These are phyloP conservation scores for Tenthredo livida DNA, from an alignment of 2,888 invertebrate species.

Conservation along the genomic window DNA sequence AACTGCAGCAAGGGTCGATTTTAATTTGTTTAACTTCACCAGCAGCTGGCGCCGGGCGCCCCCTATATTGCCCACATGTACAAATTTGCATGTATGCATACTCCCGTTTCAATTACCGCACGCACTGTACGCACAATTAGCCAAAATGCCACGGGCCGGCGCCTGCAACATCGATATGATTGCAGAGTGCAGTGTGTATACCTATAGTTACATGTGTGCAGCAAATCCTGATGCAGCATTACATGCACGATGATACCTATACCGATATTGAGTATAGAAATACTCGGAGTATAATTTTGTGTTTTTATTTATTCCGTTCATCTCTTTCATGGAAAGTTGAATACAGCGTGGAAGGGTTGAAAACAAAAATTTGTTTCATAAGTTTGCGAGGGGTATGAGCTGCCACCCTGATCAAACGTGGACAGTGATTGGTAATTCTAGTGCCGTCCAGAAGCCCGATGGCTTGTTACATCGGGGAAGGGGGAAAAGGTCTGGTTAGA, in stretches of 20 bases:
- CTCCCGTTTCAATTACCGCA: conserved; percentile 45
- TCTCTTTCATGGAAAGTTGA: background rate
- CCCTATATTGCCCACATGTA: background rate
- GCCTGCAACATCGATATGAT: conserved; percentile 32
- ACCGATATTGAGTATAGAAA: background rate
- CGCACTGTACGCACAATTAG: conserved; percentile 49
- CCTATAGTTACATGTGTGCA: background rate
- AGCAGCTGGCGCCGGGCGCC: background rate
- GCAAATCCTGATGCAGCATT: background rate
- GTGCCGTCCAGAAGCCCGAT: conserved; percentile 34
- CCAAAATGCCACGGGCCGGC: conserved; percentile 33
- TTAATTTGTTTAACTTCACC: conserved; percentile 39
- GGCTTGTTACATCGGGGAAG: conserved; percentile 20
- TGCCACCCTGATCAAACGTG: conserved; percentile 18
- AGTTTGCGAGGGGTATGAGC: background rate
- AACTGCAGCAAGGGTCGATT: conserved; percentile 4
- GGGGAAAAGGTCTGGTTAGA: background rate
- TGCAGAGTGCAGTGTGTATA: background rate
- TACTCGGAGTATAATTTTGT: background rate
- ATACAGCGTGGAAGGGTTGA: background rate
- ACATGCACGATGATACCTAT: background rate
- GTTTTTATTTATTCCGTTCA: background rate
- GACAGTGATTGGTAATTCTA: conserved; percentile 48
- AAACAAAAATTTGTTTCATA: background rate
- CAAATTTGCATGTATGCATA: background rate